Conservation (phyloP, 2,888 invertebrate genomes). For the Microplitis manilae region DNA sequence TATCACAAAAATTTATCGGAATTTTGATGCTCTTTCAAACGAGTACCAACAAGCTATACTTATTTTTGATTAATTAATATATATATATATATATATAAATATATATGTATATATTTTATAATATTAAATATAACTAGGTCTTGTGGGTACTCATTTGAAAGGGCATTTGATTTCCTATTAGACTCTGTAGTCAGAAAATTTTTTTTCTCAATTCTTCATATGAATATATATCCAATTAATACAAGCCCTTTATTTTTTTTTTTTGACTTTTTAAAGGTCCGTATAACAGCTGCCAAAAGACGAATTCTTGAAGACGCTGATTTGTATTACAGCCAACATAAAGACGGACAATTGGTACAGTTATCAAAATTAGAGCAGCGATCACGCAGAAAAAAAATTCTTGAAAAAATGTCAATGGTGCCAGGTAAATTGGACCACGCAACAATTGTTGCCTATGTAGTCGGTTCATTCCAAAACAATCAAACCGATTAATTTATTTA, state of each 20-base stretch:
- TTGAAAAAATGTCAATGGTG: slow-evolving; percentile 83
- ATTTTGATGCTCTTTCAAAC: background rate
- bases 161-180: too few species aligned
- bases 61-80: background rate
- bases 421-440: slow-evolving; percentile 94
- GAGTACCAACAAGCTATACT: background rate
- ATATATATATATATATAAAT: background rate
- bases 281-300: slow-evolving; percentile 85
- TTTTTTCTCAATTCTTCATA: too few species aligned
- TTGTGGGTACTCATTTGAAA: too few species aligned
- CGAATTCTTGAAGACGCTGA: slow-evolving; percentile 87
- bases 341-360: slow-evolving; percentile 75
- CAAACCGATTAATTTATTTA: background rate
- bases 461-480: slow-evolving; percentile 71
- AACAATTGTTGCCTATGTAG: slow-evolving; percentile 85
- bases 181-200: too few species aligned
- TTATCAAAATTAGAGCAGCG: slow-evolving; percentile 78
- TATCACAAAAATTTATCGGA: too few species aligned
- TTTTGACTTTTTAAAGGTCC: slow-evolving; percentile 54
- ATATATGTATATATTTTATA: background rate
- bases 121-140: slow-evolving; percentile 57
- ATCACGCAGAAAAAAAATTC: slow-evolving; percentile 78
- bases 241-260: background rate
- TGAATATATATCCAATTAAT: too few species aligned
- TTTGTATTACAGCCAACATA: slow-evolving; percentile 78